Base-by-base conservation (phyloP, 1,140 invertebrate species). In the Semibalanus balanoides region DNA sequence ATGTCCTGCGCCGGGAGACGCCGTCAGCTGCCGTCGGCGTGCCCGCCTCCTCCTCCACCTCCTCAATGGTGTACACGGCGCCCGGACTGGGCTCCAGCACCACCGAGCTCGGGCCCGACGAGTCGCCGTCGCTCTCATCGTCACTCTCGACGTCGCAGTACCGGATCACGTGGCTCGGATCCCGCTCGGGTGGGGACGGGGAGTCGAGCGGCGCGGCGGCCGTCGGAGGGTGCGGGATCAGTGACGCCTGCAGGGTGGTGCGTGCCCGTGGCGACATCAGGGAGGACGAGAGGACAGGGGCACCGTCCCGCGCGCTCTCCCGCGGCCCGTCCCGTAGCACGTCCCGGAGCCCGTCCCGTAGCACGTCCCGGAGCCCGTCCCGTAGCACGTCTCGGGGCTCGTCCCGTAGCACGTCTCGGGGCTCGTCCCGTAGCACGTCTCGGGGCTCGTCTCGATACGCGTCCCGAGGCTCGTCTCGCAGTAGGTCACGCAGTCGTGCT, bases 191-290 rank as follows among this genome's bases (percentile, higher is more conserved):
- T 69, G 94, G 86, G 0, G 73, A 70, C 22, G 79, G 89, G 82
- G 91, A 93, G 81, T 94, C 92, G 31, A 91, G 91, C 29, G 91
- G 90, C 0, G 92, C 86, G 86, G 93, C 95, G 77, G 93, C 88
- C 22, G 94, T 94, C 87, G 89, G 95, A 0, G 94, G 94, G 90
- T 92, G 93, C 86, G 95, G 96, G 83, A 91, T 91, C 77, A 92
- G 91, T 29, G 92, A 88, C 78, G 90, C 86, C 70, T 40, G 35
- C 35, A 40, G 35, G 35, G 35, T 40, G 35, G 35, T 40, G 5
- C 35, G 35, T 7, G 35, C 35, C 35, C 35, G 35, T 5, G 35
- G 35, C 5, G 35, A 40, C 17, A 7, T 40, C 35, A 40, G 17
- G 35, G 35, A 40, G 35, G 35, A 7, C 5, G 35, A 17, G 5